Base-by-base conservation (phyloP, 1,140 invertebrate genomes). In the Centruroides sculpturatus region DNA sequence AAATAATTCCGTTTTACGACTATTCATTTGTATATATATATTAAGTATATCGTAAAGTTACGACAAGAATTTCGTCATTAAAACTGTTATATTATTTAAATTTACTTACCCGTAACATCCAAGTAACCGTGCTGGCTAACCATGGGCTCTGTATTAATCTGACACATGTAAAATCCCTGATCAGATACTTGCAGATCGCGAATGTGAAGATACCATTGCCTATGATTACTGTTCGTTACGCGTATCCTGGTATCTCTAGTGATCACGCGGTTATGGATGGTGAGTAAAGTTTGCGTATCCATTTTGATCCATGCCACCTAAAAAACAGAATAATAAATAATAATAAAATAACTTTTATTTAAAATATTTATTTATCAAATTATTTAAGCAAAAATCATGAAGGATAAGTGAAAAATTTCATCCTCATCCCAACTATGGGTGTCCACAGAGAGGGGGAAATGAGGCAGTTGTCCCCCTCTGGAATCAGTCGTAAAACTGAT, bases 91-190 rank as follows among this genome's bases (percentile, higher is more conserved):
- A 23, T 23, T 23, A 23, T 23, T 23, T 23, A 23, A 23, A 23
- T 12, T 36, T 12, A 77, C 87, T 87, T 73, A 95, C 92, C 91
- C 56, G 93, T 89, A 67, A 96, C 88, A 72, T 92, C 86, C 13
- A 96, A 77, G 73, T 89, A 92, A 62, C 89, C 92, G 66, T 88
- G 89, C 71, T 92, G 88, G 34, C 60, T 66, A 10, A 66, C 66
- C 87, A 93, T 92, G 11, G 89, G 88, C 66, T 90, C 89, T 1
- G 92, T 93, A 75, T 96, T 96, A 69, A 96, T 90, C 77, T 96
- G 92, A 73, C 92, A 95, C 87, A 93, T 92, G 76, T 96, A 96
- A 47, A 85, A 80, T 35, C 92, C 92, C 64, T 86, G 84, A 76
- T 97, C 92, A 69, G 86, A 85, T 73, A 92, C 85, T 64, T 91